phyloP scores from a whole-genome alignment of 2,888 invertebrate species.

The Tenodera sinensis region DNA sequence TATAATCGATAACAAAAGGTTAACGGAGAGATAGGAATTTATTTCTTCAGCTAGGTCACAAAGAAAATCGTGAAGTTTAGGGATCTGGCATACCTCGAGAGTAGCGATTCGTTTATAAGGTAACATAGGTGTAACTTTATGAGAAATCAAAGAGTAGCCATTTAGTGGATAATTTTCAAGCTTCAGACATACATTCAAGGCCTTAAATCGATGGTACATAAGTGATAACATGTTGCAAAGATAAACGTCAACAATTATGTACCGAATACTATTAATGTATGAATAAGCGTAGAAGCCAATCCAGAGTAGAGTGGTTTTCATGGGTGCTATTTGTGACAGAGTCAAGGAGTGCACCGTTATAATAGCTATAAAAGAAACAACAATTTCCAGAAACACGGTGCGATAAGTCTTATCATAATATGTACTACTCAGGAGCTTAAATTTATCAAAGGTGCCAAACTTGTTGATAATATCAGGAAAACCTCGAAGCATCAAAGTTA shows the following conservation, averaged over 20 bases:
- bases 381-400: no score
- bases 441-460: no score
- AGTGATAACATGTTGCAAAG: background rate
- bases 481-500: no score
- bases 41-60: background rate
- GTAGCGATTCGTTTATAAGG: background rate
- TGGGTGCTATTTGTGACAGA: no score
- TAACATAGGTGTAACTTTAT: background rate
- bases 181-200: background rate
- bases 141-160: background rate
- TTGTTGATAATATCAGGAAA: no score
- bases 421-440: no score
- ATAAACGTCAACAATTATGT: background rate
- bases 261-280: background rate
- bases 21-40: background rate
- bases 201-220: background rate
- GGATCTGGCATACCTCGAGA: background rate
- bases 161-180: no score
- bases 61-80: background rate
- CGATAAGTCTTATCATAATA: no score
- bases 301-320: no score
- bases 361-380: no score
- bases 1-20: background rate
- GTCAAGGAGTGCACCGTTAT: no score
- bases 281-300: no score